These are phyloP conservation scores for Rhizomys pruinosus DNA, from an alignment of 2,113 vertebrate genomes.

Conservation along the genomic window DNA sequence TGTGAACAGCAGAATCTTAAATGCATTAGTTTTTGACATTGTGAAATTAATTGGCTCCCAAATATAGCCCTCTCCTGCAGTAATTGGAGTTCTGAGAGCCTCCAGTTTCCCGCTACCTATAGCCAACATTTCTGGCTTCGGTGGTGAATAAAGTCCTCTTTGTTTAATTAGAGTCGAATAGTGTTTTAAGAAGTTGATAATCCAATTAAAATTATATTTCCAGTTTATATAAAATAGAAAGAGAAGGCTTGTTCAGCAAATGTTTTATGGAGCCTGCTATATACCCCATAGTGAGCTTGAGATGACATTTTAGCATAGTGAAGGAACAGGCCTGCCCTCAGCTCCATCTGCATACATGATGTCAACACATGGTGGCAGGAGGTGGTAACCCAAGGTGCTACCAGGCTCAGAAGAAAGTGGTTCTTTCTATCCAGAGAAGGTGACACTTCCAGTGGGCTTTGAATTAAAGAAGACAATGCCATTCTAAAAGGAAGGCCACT, in stretches of 20 bases:
- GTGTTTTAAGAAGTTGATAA: slow-evolving; percentile 79
- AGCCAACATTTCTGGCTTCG: slow-evolving; percentile 61
- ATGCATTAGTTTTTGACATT: slow-evolving; percentile 74
- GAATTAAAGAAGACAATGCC: neutral
- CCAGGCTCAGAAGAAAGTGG: neutral
- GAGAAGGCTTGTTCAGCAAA: slow-evolving; percentile 33
- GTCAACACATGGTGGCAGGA: fast-evolving
- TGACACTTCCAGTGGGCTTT: neutral
- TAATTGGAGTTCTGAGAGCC: slow-evolving; percentile 76
- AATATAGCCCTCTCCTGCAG: slow-evolving; percentile 12
- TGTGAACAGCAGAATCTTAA: slow-evolving; percentile 73
- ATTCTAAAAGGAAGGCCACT: neutral
- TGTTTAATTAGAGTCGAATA: slow-evolving; percentile 81
- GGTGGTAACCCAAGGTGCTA: neutral
- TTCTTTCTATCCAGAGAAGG: neutral
- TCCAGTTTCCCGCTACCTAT: slow-evolving; percentile 12
- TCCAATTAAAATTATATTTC: slow-evolving; percentile 77
- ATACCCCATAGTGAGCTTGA: too few relatives aligned
- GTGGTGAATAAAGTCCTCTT: slow-evolving; percentile 68
- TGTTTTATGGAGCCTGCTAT: neutral
- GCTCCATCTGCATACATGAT: neutral
- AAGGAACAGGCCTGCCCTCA: neutral
- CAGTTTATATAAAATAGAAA: slow-evolving; percentile 34
- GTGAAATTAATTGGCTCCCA: slow-evolving; percentile 83
- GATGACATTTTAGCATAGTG: neutral